These are phyloP conservation scores for Trissolcus basalis DNA, from an alignment of 1,140 invertebrate species.

Conservation along the genomic window DNA sequence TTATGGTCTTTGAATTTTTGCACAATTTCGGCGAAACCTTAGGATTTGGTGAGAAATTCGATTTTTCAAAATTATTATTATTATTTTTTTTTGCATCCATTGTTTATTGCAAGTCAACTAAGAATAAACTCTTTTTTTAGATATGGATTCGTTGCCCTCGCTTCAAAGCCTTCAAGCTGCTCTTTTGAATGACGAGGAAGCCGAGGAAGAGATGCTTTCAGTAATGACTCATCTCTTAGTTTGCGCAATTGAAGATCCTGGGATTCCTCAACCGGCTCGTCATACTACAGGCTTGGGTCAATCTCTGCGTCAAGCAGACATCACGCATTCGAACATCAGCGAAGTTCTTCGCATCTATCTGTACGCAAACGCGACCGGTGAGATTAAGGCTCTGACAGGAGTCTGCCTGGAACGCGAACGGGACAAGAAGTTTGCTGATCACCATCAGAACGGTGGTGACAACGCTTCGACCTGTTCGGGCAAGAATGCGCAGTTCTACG, in stretches of 20 bases:
- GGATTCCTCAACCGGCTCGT: slow-evolving; percentile 90
- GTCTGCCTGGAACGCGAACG: slow-evolving; percentile 85
- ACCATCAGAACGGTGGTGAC: slow-evolving; percentile 85
- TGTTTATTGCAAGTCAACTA: no score
- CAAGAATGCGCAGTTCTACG: slow-evolving; percentile 87
- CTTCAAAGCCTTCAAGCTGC: slow-evolving; percentile 91
- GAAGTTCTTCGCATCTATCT: slow-evolving; percentile 94
- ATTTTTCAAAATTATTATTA: no score
- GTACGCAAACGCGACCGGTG: slow-evolving; percentile 89
- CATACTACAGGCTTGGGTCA: slow-evolving; percentile 93
- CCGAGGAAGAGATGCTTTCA: slow-evolving; percentile 90
- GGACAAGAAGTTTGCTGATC: slow-evolving; percentile 85
- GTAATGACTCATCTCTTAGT: slow-evolving; percentile 93
- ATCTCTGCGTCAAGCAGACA: slow-evolving; percentile 92
- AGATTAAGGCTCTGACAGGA: slow-evolving; percentile 87
- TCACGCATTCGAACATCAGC: slow-evolving; percentile 93
- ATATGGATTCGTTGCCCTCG: slow-evolving; percentile 91
- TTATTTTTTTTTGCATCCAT: not conserved
- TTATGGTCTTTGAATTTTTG: slow-evolving; percentile 97
- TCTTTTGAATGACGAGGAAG: slow-evolving; percentile 87
- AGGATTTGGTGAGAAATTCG: slow-evolving; percentile 88
- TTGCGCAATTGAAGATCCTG: slow-evolving; percentile 95
- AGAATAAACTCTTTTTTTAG: no score
- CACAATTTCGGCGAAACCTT: slow-evolving; percentile 96
- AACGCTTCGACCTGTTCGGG: slow-evolving; percentile 78